Base-by-base conservation (phyloP, 2,888 invertebrate species). In the Acanthosoma haemorrhoidale region DNA sequence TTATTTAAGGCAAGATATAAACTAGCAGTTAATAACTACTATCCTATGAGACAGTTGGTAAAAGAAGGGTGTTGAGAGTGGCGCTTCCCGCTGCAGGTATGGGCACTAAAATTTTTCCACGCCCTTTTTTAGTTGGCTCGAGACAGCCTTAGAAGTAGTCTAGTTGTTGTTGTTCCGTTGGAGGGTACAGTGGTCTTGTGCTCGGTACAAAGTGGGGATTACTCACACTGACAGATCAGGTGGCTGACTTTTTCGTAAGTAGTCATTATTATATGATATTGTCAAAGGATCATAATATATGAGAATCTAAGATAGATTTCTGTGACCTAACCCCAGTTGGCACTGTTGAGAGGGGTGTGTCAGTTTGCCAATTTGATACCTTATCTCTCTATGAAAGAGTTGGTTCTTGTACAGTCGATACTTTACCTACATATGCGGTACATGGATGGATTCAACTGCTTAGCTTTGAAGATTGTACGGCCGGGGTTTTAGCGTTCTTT, bases 401-500 rank as follows among this genome's bases (percentile, higher is more conserved):
- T 41, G 16, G 8, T 13, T 41, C 41, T 41, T 13, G 8, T 5
- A n/a, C 13, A 41, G 41, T 16, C 41, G 41, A 16, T 13, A n/a
- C n/a, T n/a, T n/a, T n/a, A n/a, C n/a, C n/a, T n/a, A n/a, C n/a
- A n/a, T n/a, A n/a, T n/a, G n/a, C n/a, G n/a, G n/a, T n/a, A n/a
- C n/a, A n/a, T n/a, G n/a, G n/a, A n/a, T n/a, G n/a, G n/a, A n/a
- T n/a, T n/a, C n/a, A n/a, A n/a, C n/a, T n/a, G n/a, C n/a, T n/a
- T n/a, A n/a, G n/a, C n/a, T n/a, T n/a, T n/a, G n/a, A n/a, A n/a
- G n/a, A n/a, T n/a, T n/a, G n/a, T n/a, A n/a, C n/a, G n/a, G n/a
- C n/a, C n/a, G n/a, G n/a, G n/a, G n/a, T n/a, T n/a, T 34, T 31
- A 59, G 64, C 67, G 67, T 67, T 67, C 51, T 43, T 57, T 64